Conservation (phyloP, 2,888 invertebrate species). For the Augochlorella aurata region DNA sequence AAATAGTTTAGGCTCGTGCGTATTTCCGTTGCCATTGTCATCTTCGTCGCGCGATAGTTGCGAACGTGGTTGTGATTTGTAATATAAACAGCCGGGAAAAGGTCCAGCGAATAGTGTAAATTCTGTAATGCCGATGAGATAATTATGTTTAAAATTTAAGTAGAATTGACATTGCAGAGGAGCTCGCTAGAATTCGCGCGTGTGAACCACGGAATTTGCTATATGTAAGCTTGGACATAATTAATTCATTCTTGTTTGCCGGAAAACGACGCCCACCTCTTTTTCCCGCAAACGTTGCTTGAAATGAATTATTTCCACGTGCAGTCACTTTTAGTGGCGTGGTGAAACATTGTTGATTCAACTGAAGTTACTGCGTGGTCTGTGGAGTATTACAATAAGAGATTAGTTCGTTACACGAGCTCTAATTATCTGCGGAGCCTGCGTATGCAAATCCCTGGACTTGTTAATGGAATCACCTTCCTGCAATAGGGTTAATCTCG, state of each 20-base stretch:
- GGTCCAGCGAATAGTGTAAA: neutral
- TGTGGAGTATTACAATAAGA: no score
- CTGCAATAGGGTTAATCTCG: no score
- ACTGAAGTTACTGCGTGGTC: neutral
- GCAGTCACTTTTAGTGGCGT: neutral
- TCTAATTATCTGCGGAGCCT: no score
- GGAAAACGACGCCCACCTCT: neutral
- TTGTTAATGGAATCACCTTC: no score
- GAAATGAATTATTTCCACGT: neutral
- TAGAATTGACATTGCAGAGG: neutral
- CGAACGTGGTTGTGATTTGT: neutral
- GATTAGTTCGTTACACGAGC: no score
- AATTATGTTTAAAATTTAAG: neutral
- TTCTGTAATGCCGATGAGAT: neutral
- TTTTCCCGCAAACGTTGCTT: neutral
- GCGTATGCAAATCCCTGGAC: no score
- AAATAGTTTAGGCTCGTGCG: neutral
- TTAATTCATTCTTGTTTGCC: neutral
- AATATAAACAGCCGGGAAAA: neutral
- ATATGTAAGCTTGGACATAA: neutral
- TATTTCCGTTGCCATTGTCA: neutral
- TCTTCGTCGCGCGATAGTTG: neutral
- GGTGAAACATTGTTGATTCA: neutral
- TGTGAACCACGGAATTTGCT: neutral
- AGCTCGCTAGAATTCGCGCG: neutral